These are phyloP conservation scores for Apodemia duryi DNA, from an alignment of 2,888 invertebrate genomes.

Conservation along the genomic window DNA sequence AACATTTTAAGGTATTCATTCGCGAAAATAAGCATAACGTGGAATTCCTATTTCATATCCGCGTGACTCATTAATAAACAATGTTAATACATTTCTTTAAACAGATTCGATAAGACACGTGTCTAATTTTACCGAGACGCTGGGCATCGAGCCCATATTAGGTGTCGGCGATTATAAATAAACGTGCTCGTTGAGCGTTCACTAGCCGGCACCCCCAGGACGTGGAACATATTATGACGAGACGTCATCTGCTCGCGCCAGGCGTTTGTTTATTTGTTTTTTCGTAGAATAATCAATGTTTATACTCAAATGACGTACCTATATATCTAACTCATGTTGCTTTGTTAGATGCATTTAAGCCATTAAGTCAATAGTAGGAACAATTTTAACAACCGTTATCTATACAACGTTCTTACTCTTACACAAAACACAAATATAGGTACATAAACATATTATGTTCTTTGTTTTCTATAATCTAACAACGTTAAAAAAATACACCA, in stretches of 20 bases:
- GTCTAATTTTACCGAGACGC: conserved; percentile 67
- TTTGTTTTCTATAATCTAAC: no score
- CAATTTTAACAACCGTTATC: no score
- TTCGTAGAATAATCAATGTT: neutral
- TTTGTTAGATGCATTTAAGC: neutral
- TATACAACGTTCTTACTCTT: no score
- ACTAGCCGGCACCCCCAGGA: conserved; percentile 14
- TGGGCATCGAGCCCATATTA: conserved; percentile 74
- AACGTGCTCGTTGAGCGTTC: conserved; percentile 33
- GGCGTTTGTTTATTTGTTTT: neutral
- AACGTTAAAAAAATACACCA: no score
- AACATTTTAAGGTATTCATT: neutral
- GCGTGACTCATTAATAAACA: conserved; percentile 3
- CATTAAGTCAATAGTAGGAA: neutral
- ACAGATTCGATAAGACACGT: conserved; percentile 32
- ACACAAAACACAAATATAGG: no score
- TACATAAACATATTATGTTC: no score
- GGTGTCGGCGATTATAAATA: conserved; percentile 70
- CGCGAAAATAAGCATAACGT: neutral
- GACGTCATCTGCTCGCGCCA: conserved; percentile 25
- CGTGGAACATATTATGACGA: conserved; percentile 30
- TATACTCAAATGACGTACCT: neutral
- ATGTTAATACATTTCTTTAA: conserved; percentile 11
- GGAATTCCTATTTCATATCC: neutral
- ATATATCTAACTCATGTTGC: neutral